Percentiles rank a stretch among this genome's conserved stretches.
Conservation (phyloP, 2,888 invertebrate species). For the Eupithecia insigniata region DNA sequence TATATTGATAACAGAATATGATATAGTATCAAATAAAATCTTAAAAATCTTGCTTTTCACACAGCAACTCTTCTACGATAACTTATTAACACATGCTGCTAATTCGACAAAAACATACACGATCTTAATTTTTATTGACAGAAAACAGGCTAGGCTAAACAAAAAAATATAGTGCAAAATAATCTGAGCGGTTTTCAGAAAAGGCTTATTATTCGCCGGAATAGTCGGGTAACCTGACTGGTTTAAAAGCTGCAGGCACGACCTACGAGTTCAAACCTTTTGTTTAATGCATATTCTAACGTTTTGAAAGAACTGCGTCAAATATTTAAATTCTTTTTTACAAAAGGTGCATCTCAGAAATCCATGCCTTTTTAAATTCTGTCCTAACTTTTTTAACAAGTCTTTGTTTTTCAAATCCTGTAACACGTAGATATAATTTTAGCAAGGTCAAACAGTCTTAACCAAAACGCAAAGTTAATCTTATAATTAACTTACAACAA, state of each 20-base stretch:
- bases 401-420: slow-evolving; percentile 55
- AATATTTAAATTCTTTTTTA: slow-evolving; percentile 43
- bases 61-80: neutral
- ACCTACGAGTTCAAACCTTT: slow-evolving; percentile 43
- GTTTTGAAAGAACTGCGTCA: slow-evolving; percentile 53
- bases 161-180: neutral
- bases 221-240: neutral
- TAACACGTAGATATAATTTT: neutral
- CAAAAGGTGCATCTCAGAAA: slow-evolving; percentile 58
- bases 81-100: neutral
- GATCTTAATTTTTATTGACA: neutral
- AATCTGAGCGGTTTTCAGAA: neutral
- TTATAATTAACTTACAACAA: neutral
- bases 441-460: neutral
- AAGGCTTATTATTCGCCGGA: neutral
- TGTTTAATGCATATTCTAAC: slow-evolving; percentile 49
- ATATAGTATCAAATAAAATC: neutral
- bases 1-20: too few relatives aligned
- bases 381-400: slow-evolving; percentile 49
- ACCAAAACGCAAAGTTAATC: neutral
- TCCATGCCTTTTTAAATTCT: slow-evolving; percentile 46
- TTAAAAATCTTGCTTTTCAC: neutral
- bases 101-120: neutral
- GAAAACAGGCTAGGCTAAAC: neutral
- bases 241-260: slow-evolving; percentile 20